Base-by-base conservation (phyloP, 1,140 invertebrate species). In the Drosophila mojavensis region DNA sequence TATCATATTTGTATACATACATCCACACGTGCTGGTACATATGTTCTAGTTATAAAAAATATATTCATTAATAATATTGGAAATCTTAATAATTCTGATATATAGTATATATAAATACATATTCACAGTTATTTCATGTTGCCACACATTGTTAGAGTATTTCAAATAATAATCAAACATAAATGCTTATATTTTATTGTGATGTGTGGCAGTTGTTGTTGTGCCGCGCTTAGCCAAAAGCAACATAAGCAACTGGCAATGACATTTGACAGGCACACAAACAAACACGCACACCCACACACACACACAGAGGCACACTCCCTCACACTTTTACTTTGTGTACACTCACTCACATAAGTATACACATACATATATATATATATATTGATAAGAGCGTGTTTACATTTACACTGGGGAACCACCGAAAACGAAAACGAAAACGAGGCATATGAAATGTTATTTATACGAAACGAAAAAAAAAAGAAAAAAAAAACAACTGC, bases 231-330 rank as follows among this genome's bases (percentile, higher is more conserved):
- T 83, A 89, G 66, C 75, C 69, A 73, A 79, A 79, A 86, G 83
- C 79, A 79, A 79, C 79, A 86, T 74, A 83, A 83, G 79, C 83
- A 74, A 86, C 83, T 86, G 83, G 68, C 83, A 86, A 74, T 86
- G 83, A 83, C 83, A 86, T 79, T 86, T 88, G 83, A 86, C 83
- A 86, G 76, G 20, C 59, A 39, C 54, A 65, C 45, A 58, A 41
- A 55, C 20, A 13, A 20, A 36, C 39, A 62, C 36, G 69, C 55
- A 68, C 72, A 66, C 79, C 68, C 61, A 43, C 36, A 39, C 61
- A 41, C 36, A 5, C 5, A 15, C 10, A 63, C 28, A 24, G 20
- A 24, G 20, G 20, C 20, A 24, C 3, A 24, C 3, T 24, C 20
- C 1, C 1, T n/a, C 4, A n/a, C 11, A 63, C 24, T 36, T 55